Evolutionary conservation across 2,113 vertebrate genomes (phyloP), one percentile per base, ranked within the genome.

Genomic region (Sylvilagus bachmani): DNA sequence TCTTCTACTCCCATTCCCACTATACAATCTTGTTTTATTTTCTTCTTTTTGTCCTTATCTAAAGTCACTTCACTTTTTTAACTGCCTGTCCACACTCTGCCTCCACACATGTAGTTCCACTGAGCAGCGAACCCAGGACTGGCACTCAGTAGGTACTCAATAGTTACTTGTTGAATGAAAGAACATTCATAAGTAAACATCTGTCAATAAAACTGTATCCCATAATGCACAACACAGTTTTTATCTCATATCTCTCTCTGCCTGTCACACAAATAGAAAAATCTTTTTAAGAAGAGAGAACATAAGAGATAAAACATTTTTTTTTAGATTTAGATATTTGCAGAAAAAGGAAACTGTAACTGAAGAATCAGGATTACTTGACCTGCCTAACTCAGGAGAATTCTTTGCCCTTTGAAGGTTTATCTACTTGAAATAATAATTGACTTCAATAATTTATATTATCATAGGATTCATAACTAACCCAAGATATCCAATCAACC

Each of bases 331-430:
- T 66, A 38, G 51, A 86, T 10, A 66, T n/a, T 71, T 13, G 8
- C 25, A 49, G 24, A 49, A 49, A 93, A 86, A 24, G 51, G 78
- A 93, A 64, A 44, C 67, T 24, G 44, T 44, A 44, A 44, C 64
- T 94, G 73, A 89, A 92, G 31, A 24, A 6, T 86, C 69, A 89
- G 27, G 6, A 92, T 92, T 70, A 81, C 3, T 61, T 94, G n/a
- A 75, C n/a, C 1, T 58, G 21, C 2, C 16, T 55, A 77, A 81
- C 74, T 81, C 89, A 96, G n/a, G 81, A 21, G 74, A 87, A 75
- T 7, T 33, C 11, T 89, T 55, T 61, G 1, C 29, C 44, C 33
- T 78, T 44, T 87, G 29, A 82, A 82, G 6, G 33, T 71, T 31
- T 25, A 67, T 19, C 81, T 87, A 67, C 38, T 83, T 66, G 8